A percentile compares a stretch with the other conserved stretches of the same genome.
Evolutionary conservation across 2,113 vertebrate genomes (phyloP).

Genomic region (Lepisosteus oculatus): DNA sequence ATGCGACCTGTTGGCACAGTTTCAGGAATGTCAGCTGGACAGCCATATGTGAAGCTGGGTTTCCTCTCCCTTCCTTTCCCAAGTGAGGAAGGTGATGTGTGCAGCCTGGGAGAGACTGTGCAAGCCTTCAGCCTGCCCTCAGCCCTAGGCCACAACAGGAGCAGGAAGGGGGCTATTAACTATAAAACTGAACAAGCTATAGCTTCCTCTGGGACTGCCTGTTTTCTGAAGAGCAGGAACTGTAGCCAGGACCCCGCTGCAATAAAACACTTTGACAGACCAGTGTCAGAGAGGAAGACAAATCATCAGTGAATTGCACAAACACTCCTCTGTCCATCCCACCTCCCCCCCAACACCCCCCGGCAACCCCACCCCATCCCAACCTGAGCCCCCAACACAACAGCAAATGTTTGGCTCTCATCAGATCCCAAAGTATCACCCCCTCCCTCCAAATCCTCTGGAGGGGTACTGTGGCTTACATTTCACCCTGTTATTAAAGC

Average conservation of each 20-base stretch:
- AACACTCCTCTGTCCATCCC: conserved; percentile 33
- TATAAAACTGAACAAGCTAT: conserved; percentile 66
- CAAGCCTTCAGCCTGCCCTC: conserved; percentile 45
- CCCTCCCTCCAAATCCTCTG: not conserved
- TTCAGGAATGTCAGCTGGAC: no score
- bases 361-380: conserved; percentile 15
- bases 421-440: not conserved
- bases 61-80: not conserved
- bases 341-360: conserved; percentile 12
- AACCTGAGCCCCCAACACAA: not conserved
- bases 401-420: not conserved
- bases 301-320: conserved; percentile 34
- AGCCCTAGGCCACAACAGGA: conserved; percentile 61
- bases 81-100: not conserved
- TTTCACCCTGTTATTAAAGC: no score
- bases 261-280: conserved; percentile 73
- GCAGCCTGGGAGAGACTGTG: not conserved
- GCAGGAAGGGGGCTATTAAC: conserved; percentile 83
- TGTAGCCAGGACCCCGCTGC: conserved; percentile 69
- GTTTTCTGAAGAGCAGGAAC: conserved; percentile 55
- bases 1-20: no score
- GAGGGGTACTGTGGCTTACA: not conserved
- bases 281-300: conserved; percentile 44
- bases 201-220: conserved; percentile 72
- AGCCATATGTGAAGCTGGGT: not conserved